Evolutionary conservation across 2,797 vertebrate genomes (phyloP).

Genomic region (Chromobotia macracanthus): DNA sequence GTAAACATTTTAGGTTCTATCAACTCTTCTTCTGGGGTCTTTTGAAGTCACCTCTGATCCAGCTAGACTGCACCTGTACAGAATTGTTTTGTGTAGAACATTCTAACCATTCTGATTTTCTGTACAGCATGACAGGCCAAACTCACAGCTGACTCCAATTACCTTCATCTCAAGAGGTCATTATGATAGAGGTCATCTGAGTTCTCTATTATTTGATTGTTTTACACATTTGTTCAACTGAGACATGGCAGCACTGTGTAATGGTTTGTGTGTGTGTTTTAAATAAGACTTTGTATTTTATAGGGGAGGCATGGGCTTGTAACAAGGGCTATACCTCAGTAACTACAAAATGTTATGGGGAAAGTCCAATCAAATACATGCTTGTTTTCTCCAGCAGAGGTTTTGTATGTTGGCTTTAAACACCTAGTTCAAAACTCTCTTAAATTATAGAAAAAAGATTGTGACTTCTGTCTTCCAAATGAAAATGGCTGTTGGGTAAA

Average conservation of each 20-base stretch:
- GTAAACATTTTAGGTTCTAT: slow-evolving; percentile 18
- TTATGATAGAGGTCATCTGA: background rate
- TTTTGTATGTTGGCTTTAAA: background rate
- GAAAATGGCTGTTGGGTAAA: background rate
- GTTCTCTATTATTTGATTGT: slow-evolving; percentile 14
- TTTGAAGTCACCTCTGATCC: slow-evolving; percentile 19
- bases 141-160: no score
- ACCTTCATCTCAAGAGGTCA: slow-evolving; percentile 1
- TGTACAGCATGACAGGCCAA: slow-evolving; percentile 9
- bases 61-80: slow-evolving; percentile 6
- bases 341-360: background rate
- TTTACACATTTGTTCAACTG: slow-evolving; percentile 24
- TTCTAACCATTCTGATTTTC: background rate
- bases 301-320: background rate
- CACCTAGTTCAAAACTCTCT: background rate
- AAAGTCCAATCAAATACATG: background rate
- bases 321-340: background rate
- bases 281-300: background rate
- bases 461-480: background rate
- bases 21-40: slow-evolving; percentile 15
- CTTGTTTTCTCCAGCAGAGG: background rate
- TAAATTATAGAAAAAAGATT: background rate
- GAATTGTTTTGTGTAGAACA: slow-evolving; percentile 12
- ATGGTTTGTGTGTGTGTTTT: slow-evolving; percentile 11
- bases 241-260: slow-evolving; percentile 15